A percentile compares a stretch with the other conserved stretches of the same genome.
Evolutionary conservation across 2,113 vertebrate species (phyloP).

Genomic region (Neogobius melanostomus): DNA sequence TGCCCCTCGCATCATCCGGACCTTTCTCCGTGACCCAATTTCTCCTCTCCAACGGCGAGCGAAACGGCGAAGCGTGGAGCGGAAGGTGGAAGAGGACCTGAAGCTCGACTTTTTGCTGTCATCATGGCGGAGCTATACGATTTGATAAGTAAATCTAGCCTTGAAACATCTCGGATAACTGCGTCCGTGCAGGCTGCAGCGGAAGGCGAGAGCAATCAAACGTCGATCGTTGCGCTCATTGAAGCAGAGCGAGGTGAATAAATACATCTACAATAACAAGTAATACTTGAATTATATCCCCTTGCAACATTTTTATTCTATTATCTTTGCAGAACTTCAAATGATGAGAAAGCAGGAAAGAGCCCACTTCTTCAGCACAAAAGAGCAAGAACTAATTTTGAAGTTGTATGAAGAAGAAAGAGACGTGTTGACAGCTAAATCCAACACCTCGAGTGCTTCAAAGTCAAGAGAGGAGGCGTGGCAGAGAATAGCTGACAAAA

Average conservation of each 20-base stretch:
- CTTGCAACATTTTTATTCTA: not conserved
- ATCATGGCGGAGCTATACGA: conserved; percentile 14
- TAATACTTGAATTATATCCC: not conserved
- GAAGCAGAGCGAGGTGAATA: conserved; percentile 53
- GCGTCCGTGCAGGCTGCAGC: conserved; percentile 50
- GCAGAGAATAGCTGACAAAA: conserved; percentile 68
- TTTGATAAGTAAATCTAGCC: conserved; percentile 66
- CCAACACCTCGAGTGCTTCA: conserved; percentile 66
- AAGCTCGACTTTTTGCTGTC: not conserved
- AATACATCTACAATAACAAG: not conserved
- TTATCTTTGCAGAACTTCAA: conserved; percentile 32
- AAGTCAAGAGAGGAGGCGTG: conserved; percentile 64
- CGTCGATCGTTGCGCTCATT: conserved; percentile 47
- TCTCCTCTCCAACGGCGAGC: not conserved
- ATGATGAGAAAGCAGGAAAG: conserved; percentile 57
- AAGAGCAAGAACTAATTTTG: conserved; percentile 62
- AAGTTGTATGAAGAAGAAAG: conserved; percentile 65
- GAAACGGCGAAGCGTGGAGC: not conserved
- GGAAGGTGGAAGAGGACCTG: not conserved
- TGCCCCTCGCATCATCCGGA: not conserved
- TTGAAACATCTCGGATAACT: conserved; percentile 71
- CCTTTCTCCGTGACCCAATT: not conserved
- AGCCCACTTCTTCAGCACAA: conserved; percentile 67
- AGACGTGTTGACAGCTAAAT: conserved; percentile 57
- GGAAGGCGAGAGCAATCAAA: conserved; percentile 44